phyloP scores from a whole-genome alignment of 2,113 vertebrate species.

The Gasterosteus nipponicus region DNA sequence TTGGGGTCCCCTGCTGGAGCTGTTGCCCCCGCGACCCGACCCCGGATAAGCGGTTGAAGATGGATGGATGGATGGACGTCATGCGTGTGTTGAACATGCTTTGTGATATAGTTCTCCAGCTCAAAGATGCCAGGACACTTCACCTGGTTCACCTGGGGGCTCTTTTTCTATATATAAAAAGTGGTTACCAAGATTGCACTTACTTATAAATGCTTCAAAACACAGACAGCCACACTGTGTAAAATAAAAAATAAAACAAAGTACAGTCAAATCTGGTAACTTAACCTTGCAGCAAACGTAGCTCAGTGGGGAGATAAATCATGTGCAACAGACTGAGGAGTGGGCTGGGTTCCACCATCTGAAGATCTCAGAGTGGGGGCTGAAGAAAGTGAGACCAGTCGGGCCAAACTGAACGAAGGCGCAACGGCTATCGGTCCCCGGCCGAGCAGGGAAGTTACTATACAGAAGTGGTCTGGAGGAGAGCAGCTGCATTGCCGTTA shows the following conservation, averaged over 20 bases:
- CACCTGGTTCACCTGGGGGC: neutral
- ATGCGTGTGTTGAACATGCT: neutral
- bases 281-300: constrained; percentile 40
- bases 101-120: neutral
- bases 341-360: constrained; percentile 54
- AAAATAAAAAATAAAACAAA: neutral
- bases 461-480: constrained; percentile 58
- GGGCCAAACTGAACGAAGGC: constrained; percentile 63
- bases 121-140: neutral
- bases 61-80: no score
- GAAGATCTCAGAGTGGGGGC: constrained; percentile 57
- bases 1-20: no score
- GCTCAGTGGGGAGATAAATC: constrained; percentile 50
- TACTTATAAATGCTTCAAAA: constrained; percentile 20
- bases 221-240: constrained; percentile 6
- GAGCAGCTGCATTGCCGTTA: constrained; percentile 36
- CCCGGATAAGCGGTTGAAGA: no score
- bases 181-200: neutral
- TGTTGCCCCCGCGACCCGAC: no score
- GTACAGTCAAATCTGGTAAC: neutral
- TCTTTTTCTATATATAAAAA: neutral
- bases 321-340: constrained; percentile 61
- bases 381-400: constrained; percentile 47
- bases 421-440: constrained; percentile 54
- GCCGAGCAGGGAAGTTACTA: constrained; percentile 51